phyloP scores from a whole-genome alignment of 2,888 invertebrate species.

The Neoaliturus tenellus region DNA sequence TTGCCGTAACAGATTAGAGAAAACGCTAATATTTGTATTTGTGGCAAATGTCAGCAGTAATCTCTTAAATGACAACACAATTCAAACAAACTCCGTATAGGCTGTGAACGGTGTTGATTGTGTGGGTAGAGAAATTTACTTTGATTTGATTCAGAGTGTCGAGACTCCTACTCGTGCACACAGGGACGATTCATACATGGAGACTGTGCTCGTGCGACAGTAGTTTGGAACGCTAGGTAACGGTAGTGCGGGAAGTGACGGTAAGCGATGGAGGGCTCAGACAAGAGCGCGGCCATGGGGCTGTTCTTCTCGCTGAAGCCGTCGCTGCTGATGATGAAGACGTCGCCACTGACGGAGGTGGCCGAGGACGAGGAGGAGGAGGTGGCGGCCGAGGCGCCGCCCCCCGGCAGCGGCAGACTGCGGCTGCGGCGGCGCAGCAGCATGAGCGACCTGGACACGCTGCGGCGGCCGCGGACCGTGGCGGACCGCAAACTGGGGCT shows the following conservation, averaged over 20 bases:
- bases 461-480: not conserved
- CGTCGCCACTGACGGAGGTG: constrained; percentile 3
- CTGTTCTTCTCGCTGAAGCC: constrained; percentile 44
- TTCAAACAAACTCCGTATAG: too few relatives aligned
- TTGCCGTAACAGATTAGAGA: too few relatives aligned
- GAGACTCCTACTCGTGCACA: too few relatives aligned
- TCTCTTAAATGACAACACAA: too few relatives aligned
- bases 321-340: constrained; percentile 25
- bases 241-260: not conserved
- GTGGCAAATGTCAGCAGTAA: too few relatives aligned
- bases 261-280: not conserved
- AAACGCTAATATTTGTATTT: too few relatives aligned
- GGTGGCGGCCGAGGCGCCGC: constrained; percentile 11
- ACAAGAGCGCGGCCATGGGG: constrained; percentile 24
- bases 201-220: too few relatives aligned
- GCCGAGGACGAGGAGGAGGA: constrained; percentile 25
- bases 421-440: constrained; percentile 79
- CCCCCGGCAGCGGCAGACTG: not conserved
- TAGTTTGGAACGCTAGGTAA: too few relatives aligned
- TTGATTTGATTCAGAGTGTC: too few relatives aligned
- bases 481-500: constrained; percentile 71
- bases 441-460: constrained; percentile 79
- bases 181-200: too few relatives aligned
- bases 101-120: too few relatives aligned
- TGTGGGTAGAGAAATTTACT: too few relatives aligned